Base-by-base conservation (phyloP, 1,140 invertebrate genomes). In the Spodoptera frugiperda region DNA sequence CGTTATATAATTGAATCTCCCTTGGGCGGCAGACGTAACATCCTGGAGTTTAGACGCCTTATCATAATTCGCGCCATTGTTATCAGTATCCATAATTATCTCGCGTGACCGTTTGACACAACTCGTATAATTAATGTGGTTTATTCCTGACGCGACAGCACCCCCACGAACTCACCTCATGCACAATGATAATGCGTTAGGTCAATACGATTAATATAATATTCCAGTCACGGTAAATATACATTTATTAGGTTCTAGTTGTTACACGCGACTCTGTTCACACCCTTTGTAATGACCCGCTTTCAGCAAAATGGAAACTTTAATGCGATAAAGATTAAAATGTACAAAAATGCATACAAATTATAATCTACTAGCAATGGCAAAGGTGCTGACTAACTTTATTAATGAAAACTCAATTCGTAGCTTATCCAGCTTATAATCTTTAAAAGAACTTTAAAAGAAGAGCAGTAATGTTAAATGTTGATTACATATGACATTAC, bases 81-180 rank as follows among this genome's bases (percentile, higher is more conserved):
- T 71, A 71, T 71, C 68, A 55, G 68, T 5, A 19, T 55, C 17
- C 21, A 44, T 33, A 51, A 75, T 75, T 75, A 75, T 75, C 76
- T 67, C 57, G 75, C 71, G 54, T 76, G 74, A 76, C 74, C 63
- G 17, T 51, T 77, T 77, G 76, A 75, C 72, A 53, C 48, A 59
- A 55, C 54, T 49, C 33, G n/a, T 73, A 73, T 59, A 73, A 53
- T 75, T 63, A 75, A 65, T 75, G 72, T 75, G 55, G 44, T 49
- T 65, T 65, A 75, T 75, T 53, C 44, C 71, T 75, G 57, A 65
- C 11, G 72, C 72, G 71, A 49, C 39, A 51, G 75, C 61, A 74
- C 87, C 91, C 90, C 90, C 91, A 93, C 91, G 87, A 85, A 87
- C 85, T 87, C 84, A 87, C 84, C 89, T 88, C 90, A 88, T 93